These are phyloP conservation scores for Pseudopodoces humilis DNA, from an alignment of 2,113 vertebrate species.

Conservation along the genomic window DNA sequence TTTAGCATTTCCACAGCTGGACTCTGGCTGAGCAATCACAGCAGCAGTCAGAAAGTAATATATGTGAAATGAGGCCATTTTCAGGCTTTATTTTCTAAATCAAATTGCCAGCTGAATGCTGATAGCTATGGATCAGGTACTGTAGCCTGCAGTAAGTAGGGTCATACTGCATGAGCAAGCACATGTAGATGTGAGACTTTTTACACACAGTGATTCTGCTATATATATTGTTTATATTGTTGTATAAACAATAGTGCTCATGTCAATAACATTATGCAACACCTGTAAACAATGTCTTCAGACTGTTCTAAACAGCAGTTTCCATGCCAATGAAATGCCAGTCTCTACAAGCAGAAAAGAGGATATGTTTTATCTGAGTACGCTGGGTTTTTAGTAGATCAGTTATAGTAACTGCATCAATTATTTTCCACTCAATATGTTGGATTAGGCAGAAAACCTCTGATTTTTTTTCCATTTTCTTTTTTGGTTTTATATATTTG, in stretches of 20 bases:
- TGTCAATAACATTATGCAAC: conserved; percentile 4
- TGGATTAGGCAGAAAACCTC: not conserved
- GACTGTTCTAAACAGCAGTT: not conserved
- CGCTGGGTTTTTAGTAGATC: not conserved
- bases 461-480: not conserved
- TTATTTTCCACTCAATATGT: not conserved
- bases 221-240: not conserved
- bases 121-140: conserved; percentile 25
- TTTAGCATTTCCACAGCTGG: conserved; percentile 70
- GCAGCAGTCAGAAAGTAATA: conserved; percentile 54
- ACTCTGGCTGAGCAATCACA: conserved; percentile 67
- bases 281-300: not conserved
- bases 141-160: not conserved
- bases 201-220: not conserved
- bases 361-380: not conserved
- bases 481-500: not conserved
- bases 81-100: conserved; percentile 58
- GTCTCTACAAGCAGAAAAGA: not conserved
- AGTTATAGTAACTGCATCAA: not conserved
- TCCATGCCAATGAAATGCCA: not conserved
- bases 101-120: conserved; percentile 58
- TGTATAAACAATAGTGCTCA: not conserved
- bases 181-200: not conserved
- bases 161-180: conserved; percentile 11
- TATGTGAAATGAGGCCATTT: conserved; percentile 63